Evolutionary conservation across 30 jellyfish, hydroid and myxozoan genomes (phyloP).

Genomic region (Hydra vulgaris): DNA sequence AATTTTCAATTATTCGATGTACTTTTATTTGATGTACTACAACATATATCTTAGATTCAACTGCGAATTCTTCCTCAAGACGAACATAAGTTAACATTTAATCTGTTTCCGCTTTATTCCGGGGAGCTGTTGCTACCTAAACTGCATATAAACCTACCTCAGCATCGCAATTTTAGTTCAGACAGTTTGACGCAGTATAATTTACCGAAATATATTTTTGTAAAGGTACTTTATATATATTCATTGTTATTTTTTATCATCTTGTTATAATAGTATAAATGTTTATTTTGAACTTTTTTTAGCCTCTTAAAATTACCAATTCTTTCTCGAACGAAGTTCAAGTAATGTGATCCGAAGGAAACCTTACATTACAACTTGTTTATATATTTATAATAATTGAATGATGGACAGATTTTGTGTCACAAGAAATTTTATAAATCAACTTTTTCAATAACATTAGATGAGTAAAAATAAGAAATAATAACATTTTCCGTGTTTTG

Average conservation of each 20-base stretch:
- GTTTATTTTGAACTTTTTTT: not conserved
- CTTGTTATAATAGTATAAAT: not conserved
- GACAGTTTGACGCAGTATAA: conserved; percentile 61
- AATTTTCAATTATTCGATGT: not conserved
- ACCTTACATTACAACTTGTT: too few relatives aligned
- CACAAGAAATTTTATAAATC: too few relatives aligned
- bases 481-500: too few relatives aligned
- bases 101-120: conserved; percentile 55
- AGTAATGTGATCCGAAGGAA: not conserved
- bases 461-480: too few relatives aligned
- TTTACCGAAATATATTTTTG: conserved; percentile 61
- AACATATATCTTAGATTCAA: conserved; percentile 36
- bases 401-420: too few relatives aligned
- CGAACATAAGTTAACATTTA: conserved; percentile 44
- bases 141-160: conserved; percentile 79
- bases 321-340: not conserved
- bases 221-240: conserved; percentile 40
- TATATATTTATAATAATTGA: too few relatives aligned
- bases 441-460: too few relatives aligned
- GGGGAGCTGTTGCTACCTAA: conserved; percentile 78
- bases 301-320: not conserved
- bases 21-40: not conserved
- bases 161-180: conserved; percentile 40
- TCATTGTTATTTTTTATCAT: too few relatives aligned
- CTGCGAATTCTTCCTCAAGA: conserved; percentile 82